Conservation (phyloP, 2,113 vertebrate species). For the Protobothrops flavoviridis region DNA sequence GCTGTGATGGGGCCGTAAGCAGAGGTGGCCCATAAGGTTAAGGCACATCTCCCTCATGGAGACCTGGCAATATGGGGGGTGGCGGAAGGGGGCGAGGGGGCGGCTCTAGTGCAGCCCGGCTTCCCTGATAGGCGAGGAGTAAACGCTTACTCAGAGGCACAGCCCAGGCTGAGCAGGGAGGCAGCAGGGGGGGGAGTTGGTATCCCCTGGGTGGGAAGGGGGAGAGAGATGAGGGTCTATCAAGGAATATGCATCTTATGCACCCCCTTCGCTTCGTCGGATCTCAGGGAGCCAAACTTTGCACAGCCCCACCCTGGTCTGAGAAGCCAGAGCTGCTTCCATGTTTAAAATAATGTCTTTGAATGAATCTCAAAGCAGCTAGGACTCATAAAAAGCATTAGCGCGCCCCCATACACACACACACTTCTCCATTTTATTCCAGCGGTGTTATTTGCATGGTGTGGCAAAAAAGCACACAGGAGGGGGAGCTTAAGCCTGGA, state of each 20-base stretch:
- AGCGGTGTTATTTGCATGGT: background rate
- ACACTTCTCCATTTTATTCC: background rate
- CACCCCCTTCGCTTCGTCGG: too few relatives aligned
- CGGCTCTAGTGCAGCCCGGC: conserved; percentile 43
- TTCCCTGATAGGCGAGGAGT: conserved; percentile 52
- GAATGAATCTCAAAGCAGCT: background rate
- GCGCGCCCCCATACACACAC: too few relatives aligned
- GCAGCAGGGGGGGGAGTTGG: conserved; percentile 20
- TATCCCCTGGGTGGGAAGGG: conserved; percentile 37
- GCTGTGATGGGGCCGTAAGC: conserved; percentile 65
- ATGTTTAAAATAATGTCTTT: background rate
- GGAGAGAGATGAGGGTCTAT: background rate
- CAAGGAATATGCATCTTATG: too few relatives aligned
- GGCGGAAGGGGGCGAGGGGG: conserved; percentile 22
- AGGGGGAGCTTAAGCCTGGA: background rate
- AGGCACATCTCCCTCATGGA: conserved; percentile 68
- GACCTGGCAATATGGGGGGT: conserved; percentile 34
- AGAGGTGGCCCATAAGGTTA: conserved; percentile 71
- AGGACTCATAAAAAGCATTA: background rate
- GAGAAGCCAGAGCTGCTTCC: background rate
- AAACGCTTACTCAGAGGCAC: conserved; percentile 63
- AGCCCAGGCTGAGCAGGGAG: conserved; percentile 39
- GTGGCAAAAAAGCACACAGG: background rate
- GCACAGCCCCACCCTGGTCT: background rate
- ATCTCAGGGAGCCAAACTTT: too few relatives aligned